Evolutionary conservation across 2,888 invertebrate species (phyloP).

Genomic region (Ryuthela nishihirai): DNA sequence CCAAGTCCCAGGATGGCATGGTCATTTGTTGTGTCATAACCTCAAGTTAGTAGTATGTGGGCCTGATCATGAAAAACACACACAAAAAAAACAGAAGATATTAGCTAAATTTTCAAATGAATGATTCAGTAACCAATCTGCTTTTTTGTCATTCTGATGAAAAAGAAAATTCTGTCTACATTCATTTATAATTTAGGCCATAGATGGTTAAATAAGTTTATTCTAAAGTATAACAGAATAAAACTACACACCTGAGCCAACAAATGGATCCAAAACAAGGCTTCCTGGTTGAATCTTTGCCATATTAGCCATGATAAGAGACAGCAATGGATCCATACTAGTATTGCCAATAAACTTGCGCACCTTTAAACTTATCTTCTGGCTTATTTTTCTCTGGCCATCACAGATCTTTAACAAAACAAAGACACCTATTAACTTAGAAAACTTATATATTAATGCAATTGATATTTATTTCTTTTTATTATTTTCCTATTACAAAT

Average conservation of each 20-base stretch:
- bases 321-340: constrained; percentile 94
- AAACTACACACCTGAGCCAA: constrained; percentile 60
- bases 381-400: constrained; percentile 77
- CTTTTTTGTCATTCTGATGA: too few species aligned
- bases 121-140: too few species aligned
- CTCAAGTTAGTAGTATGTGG: too few species aligned
- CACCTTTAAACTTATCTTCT: constrained; percentile 76
- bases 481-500: neutral
- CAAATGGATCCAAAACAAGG: constrained; percentile 91
- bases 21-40: too few species aligned
- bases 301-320: constrained; percentile 94
- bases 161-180: too few species aligned
- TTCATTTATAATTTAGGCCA: neutral
- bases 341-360: constrained; percentile 97
- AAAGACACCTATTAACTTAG: constrained; percentile 13
- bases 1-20: too few species aligned
- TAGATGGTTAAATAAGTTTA: neutral
- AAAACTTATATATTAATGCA: neutral
- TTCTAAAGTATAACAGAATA: constrained; percentile 1
- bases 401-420: constrained; percentile 64
- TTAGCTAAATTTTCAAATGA: too few species aligned
- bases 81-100: too few species aligned
- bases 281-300: constrained; percentile 68
- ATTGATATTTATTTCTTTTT: neutral
- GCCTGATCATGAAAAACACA: too few species aligned